Conservation (phyloP, 2,888 invertebrate genomes). For the Chymomyza amoena region DNA sequence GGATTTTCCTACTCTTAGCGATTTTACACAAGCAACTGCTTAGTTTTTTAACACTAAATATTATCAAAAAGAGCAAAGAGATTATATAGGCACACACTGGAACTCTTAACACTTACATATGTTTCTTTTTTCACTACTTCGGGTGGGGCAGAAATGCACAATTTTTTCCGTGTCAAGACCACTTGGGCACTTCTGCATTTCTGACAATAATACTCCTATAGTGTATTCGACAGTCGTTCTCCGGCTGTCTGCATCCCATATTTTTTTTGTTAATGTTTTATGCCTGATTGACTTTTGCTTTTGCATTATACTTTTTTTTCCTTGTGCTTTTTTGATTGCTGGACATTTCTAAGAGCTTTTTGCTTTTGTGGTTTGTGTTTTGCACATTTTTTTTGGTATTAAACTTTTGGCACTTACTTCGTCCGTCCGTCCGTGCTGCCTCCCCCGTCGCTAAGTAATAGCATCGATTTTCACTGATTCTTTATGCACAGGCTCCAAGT, state of each 20-base stretch:
- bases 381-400: conserved; percentile 52
- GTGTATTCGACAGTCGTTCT: too few relatives aligned
- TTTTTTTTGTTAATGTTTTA: conserved; percentile 62
- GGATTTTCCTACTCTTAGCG: too few relatives aligned
- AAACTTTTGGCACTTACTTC: conserved; percentile 43
- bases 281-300: conserved; percentile 72
- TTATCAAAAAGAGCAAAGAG: too few relatives aligned
- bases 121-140: too few relatives aligned
- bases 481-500: conserved; percentile 4
- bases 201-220: too few relatives aligned
- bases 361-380: conserved; percentile 65
- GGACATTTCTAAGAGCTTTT: conserved; percentile 54
- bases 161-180: too few relatives aligned
- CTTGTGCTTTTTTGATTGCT: conserved; percentile 23
- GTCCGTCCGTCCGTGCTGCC: conserved; percentile 18
- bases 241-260: neutral
- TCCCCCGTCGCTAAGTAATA: conserved; percentile 66
- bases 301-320: conserved; percentile 47
- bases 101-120: too few relatives aligned
- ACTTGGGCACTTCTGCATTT: too few relatives aligned
- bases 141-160: too few relatives aligned
- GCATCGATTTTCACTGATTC: conserved; percentile 64
- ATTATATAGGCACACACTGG: too few relatives aligned
- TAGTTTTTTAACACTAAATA: too few relatives aligned
- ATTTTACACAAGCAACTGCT: too few relatives aligned